Evolutionary conservation across 2,888 invertebrate species (phyloP).

Genomic region (Azorinus chamasolen): DNA sequence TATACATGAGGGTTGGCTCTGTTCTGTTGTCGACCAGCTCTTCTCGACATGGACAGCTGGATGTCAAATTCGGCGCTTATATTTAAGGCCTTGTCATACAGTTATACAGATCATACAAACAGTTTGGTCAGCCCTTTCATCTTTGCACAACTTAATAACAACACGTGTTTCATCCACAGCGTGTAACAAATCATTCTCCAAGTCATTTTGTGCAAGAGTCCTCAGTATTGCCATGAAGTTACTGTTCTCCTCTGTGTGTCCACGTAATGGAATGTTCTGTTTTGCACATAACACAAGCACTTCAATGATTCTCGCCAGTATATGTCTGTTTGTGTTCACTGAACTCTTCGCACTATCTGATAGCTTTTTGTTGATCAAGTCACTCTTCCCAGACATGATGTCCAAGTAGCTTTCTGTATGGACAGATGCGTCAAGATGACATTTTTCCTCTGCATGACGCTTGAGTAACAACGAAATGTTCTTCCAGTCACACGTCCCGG

Average conservation of each 20-base stretch:
- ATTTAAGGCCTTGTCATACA: slow-evolving; percentile 17
- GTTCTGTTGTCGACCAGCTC: slow-evolving; percentile 26
- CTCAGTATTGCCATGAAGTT: too few relatives aligned
- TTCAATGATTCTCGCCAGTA: too few relatives aligned
- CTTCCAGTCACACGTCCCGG: slow-evolving; percentile 16
- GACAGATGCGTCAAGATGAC: slow-evolving; percentile 8
- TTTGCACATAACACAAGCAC: too few relatives aligned
- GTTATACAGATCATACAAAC: slow-evolving; percentile 36
- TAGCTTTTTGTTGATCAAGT: neutral
- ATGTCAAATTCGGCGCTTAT: slow-evolving; percentile 17
- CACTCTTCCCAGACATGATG: slow-evolving; percentile 2
- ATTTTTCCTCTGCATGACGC: slow-evolving; percentile 15
- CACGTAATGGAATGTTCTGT: too few relatives aligned
- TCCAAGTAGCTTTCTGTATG: slow-evolving; percentile 13
- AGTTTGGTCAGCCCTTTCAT: too few relatives aligned
- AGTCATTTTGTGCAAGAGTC: too few relatives aligned
- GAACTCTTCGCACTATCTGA: neutral
- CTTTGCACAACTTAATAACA: too few relatives aligned
- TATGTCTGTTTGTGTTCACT: too few relatives aligned
- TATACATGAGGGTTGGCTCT: slow-evolving; percentile 21
- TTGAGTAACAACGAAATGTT: slow-evolving; percentile 20
- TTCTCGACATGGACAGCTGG: slow-evolving; percentile 12
- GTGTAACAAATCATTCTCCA: too few relatives aligned
- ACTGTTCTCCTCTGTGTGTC: too few relatives aligned
- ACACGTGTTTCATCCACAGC: too few relatives aligned